Evolutionary conservation across 1,140 invertebrate genomes (phyloP), one percentile per base, ranked within the genome.

Genomic region (Drosophila pectinifera): DNA sequence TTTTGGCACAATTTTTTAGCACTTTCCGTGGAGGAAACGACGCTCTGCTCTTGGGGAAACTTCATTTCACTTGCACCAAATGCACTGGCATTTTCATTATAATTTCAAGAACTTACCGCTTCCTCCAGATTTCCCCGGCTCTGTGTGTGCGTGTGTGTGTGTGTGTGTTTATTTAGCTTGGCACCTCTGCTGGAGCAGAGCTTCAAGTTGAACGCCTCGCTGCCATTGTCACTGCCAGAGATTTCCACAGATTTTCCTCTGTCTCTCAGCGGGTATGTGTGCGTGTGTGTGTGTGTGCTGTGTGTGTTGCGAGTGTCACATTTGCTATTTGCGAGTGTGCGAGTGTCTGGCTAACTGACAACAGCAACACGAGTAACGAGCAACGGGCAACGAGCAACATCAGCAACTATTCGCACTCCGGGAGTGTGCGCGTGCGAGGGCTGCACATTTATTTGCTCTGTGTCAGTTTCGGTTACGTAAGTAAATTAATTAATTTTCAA

Each of bases 401-500:
- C 59, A 59, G 39, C 39, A 53, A 49, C 57, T 48, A 78, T 36
- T 28, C 31, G 34, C 65, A 65, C 42, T 42, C 22, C n/a, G 26
- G 46, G 24, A 22, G 14, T 36, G 24, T 39, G 28, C 18, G 28
- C 18, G 18, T 68, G 43, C 58, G 57, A 53, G 31, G 48, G 61
- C 48, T 70, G 81, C 72, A 58, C 80, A 83, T 84, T 90, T 89
- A 74, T 89, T 90, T 90, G 85, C 73, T 69, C 73, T 80, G 65
- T 78, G 85, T 84, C 80, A 84, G 84, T 89, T 90, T 89, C 84
- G 84, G 84, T 89, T 90, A 89, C 80, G 80, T 89, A 90, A 89
- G 84, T 90, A 90, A 89, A 89, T 89, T 89, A 89, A 90, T 89
- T 89, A 90, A 89, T 84, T 89, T 90, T 84, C 85, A 89, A 84